A percentile compares a stretch with the other conserved stretches of the same genome.
Evolutionary conservation across 2,797 vertebrate species (phyloP).

Genomic region (Okamejei kenojei): DNA sequence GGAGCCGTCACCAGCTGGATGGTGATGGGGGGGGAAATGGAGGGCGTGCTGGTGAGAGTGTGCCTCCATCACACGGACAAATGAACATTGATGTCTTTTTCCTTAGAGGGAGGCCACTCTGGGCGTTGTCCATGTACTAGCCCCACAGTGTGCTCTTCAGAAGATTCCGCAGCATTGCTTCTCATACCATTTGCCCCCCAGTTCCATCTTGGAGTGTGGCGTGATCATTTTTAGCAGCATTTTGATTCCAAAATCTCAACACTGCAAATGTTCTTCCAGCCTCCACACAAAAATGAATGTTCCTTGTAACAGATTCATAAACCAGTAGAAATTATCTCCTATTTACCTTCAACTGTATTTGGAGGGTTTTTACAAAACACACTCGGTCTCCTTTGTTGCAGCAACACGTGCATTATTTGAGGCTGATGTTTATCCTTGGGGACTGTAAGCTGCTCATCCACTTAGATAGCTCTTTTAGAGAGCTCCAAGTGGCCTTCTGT

Average conservation of each 20-base stretch:
- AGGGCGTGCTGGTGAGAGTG: not conserved
- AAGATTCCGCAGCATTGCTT: no score
- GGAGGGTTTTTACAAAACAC: not conserved
- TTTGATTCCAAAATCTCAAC: not conserved
- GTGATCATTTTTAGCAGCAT: not conserved
- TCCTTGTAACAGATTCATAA: not conserved
- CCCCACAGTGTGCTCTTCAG: not conserved
- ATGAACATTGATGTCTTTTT: not conserved
- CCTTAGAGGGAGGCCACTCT: not conserved
- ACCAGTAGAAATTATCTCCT: not conserved
- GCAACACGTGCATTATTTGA: not conserved
- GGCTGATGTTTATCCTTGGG: not conserved
- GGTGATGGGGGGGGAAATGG: not conserved
- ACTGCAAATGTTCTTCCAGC: not conserved
- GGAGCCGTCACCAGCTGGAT: no score
- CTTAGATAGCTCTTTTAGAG: no score
- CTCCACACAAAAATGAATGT: not conserved
- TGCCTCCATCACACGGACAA: not conserved
- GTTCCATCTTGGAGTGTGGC: not conserved
- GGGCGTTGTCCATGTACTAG: not conserved
- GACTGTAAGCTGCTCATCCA: not conserved
- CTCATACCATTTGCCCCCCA: not conserved
- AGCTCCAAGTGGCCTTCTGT: no score
- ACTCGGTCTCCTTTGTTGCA: not conserved
- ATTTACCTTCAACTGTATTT: not conserved